Base-by-base conservation (phyloP, 2,113 vertebrate species). In the Barnardius zonarius region DNA sequence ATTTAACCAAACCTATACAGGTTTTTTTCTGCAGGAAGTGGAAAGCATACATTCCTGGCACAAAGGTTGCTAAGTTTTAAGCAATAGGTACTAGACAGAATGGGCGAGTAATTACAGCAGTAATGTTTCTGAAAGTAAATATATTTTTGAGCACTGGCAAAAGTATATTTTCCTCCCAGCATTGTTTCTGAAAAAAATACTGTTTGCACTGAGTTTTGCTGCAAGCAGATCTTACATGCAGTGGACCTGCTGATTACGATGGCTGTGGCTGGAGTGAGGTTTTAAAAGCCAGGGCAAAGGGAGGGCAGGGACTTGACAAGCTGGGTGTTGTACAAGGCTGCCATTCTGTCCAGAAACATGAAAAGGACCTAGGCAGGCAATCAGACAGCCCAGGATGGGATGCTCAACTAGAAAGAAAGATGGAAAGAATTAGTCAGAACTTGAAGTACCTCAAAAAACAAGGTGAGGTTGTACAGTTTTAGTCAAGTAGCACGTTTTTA, bases 1-100 rank as follows among this genome's bases (percentile, higher is more conserved):
- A 69, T 74, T 81, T 78, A 82, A 63, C 23, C 23, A 75, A 89
- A 72, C 16, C 16, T 68, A 22, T 30, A 7, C 30, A 81, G 33
- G 2, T n/a, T 13, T n/a, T 48, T 48, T 48, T 22, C 85, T 54
- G 48, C 66, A 88, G 63, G 54, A 83, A 80, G 8, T 67, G 9
- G 10, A 94, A 86, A 68, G 30, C 8, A 55, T 51, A 31, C 9
- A 31, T 73, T 79, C 15, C 79, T 76, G 30, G 19, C 67, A 73
- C 28, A 64, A 61, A 73, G 4, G 15, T 62, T 75, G 44, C 37
- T 72, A 73, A 43, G 27, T 79, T 46, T 69, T 27, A 76, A 79
- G 43, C 0, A 0, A 35, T 41, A 41, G 52, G 9, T 41, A 57
- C 0, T 2, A 49, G 31, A 39, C 24, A 46, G 37, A 67, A 62